Conservation (phyloP, 2,797 vertebrate species). For the Holocentrus rufus region DNA sequence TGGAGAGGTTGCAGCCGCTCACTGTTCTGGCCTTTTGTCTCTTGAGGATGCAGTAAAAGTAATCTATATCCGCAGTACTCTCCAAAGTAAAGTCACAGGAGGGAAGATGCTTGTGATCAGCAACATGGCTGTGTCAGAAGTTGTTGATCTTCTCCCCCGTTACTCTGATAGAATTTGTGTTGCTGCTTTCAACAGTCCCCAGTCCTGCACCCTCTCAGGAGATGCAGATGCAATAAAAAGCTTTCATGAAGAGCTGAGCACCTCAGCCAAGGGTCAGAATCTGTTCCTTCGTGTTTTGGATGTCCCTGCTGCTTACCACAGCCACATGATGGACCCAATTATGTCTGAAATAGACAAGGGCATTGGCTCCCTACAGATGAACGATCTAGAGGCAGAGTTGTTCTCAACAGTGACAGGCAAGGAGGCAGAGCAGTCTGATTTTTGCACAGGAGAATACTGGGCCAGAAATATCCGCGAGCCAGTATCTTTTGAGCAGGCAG, state of each 20-base stretch:
- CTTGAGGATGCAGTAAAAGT: conserved; percentile 88
- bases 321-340: conserved; percentile 88
- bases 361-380: conserved; percentile 75
- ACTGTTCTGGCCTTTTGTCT: conserved; percentile 88
- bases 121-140: conserved; percentile 83
- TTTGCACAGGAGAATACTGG: conserved; percentile 86
- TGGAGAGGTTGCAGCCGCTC: conserved; percentile 88
- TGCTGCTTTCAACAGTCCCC: conserved; percentile 87
- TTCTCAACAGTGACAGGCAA: conserved; percentile 86
- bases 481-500: conserved; percentile 82
- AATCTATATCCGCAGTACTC: conserved; percentile 83
- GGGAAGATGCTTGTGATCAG: conserved; percentile 89
- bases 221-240: conserved; percentile 77
- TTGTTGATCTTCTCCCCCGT: conserved; percentile 70
- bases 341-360: conserved; percentile 73
- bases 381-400: conserved; percentile 76
- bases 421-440: conserved; percentile 78
- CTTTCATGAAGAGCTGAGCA: conserved; percentile 74
- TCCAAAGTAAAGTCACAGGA: conserved; percentile 81
- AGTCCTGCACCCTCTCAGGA: conserved; percentile 89
- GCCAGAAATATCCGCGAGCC: conserved; percentile 84
- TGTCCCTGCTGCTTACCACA: conserved; percentile 87
- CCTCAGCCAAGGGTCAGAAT: conserved; percentile 71
- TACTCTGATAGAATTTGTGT: conserved; percentile 80
- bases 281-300: conserved; percentile 85